Percentiles rank a stretch among this genome's conserved stretches.
These are phyloP conservation scores for Lithosia quadra DNA, from an alignment of 2,888 invertebrate genomes.

Conservation along the genomic window DNA sequence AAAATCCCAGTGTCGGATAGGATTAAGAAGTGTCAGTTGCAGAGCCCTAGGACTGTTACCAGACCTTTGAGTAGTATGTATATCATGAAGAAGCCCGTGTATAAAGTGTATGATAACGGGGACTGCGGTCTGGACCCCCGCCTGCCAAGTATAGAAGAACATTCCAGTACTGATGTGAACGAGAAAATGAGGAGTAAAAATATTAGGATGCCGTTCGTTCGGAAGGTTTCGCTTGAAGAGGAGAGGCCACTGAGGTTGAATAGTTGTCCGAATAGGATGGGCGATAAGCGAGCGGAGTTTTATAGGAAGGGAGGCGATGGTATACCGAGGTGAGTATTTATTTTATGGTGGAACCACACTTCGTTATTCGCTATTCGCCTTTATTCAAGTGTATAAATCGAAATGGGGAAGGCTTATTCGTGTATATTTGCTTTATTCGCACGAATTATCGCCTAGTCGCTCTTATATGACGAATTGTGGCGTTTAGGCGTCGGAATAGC, in stretches of 20 bases:
- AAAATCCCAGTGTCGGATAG: slow-evolving; percentile 25
- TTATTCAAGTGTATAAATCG: too few relatives aligned
- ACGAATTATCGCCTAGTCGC: too few relatives aligned
- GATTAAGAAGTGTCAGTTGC: slow-evolving; percentile 48
- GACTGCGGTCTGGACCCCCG: slow-evolving; percentile 70
- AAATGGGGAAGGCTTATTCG: too few relatives aligned
- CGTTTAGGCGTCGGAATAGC: too few relatives aligned
- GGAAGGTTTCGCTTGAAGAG: slow-evolving; percentile 59
- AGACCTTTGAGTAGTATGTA: slow-evolving; percentile 38
- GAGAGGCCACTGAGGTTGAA: slow-evolving; percentile 55
- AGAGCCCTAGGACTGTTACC: slow-evolving; percentile 45
- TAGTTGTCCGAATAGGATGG: slow-evolving; percentile 63
- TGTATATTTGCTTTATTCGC: too few relatives aligned
- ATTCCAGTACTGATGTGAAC: slow-evolving; percentile 66
- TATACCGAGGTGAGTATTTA: slow-evolving; percentile 65
- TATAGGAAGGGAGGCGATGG: slow-evolving; percentile 75
- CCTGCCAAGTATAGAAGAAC: slow-evolving; percentile 78
- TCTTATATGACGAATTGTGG: too few relatives aligned
- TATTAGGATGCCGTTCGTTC: slow-evolving; percentile 52
- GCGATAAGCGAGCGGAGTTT: slow-evolving; percentile 68
- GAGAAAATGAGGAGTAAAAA: slow-evolving; percentile 47
- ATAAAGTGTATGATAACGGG: slow-evolving; percentile 67
- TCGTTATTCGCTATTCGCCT: too few relatives aligned
- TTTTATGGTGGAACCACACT: too few relatives aligned
- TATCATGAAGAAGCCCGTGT: slow-evolving; percentile 45